Percentiles rank a stretch among this genome's conserved stretches.
Evolutionary conservation across 2,113 vertebrate species (phyloP).

Genomic region (Leptocoma aspasia): DNA sequence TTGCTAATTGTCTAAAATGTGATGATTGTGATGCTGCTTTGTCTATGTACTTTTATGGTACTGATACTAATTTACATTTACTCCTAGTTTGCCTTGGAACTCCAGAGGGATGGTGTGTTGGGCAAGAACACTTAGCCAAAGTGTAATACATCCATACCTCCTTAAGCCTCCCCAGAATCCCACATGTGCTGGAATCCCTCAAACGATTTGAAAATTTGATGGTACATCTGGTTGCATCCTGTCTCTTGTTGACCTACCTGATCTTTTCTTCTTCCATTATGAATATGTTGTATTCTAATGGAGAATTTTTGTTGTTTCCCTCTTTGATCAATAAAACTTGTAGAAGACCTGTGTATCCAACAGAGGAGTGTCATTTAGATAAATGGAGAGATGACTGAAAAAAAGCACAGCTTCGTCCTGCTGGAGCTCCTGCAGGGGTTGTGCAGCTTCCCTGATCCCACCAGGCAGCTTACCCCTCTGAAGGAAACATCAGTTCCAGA

Average conservation of each 20-base stretch:
- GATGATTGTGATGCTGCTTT: not conserved
- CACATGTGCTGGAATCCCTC: not conserved
- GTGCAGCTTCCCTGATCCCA: not conserved
- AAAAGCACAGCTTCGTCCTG: not conserved
- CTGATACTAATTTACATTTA: not conserved
- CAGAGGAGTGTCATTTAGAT: not conserved
- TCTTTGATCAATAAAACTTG: not conserved
- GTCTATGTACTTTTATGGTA: not conserved
- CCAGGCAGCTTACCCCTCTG: not conserved
- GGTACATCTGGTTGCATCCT: not conserved
- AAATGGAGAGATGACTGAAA: not conserved
- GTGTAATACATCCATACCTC: not conserved
- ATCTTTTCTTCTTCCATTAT: not conserved
- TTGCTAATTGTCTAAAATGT: slow-evolving; percentile 1
- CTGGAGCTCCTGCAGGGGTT: not conserved
- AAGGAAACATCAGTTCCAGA: not conserved
- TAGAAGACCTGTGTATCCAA: not conserved
- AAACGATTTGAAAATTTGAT: not conserved
- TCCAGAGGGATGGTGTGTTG: not conserved
- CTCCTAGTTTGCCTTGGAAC: not conserved
- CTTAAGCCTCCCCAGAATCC: not conserved
- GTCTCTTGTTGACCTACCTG: not conserved
- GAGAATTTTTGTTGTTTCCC: not conserved
- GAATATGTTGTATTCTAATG: not conserved
- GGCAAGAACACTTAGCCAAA: not conserved